A percentile compares a stretch with the other conserved stretches of the same genome.
Conservation (phyloP, 2,888 invertebrate species). For the Leptura quadrifasciata region DNA sequence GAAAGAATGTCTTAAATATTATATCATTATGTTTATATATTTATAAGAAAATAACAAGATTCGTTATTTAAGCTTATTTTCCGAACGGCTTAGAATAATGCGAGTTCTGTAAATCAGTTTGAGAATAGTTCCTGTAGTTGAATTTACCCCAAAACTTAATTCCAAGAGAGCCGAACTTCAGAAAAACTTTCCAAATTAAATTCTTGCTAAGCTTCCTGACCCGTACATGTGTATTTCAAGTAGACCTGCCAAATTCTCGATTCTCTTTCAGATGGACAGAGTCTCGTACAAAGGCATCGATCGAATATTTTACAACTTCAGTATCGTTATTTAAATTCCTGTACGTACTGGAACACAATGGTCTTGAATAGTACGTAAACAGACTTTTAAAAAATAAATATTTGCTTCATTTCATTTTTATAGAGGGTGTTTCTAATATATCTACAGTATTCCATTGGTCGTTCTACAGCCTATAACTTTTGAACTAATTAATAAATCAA, state of each 20-base stretch:
- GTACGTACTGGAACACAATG: not conserved
- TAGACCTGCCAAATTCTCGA: conserved; percentile 19
- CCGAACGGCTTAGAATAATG: conserved; percentile 4
- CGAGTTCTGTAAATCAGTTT: conserved; percentile 66
- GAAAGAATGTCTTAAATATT: no score
- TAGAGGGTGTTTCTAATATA: no score
- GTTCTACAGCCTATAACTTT: no score
- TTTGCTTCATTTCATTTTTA: not conserved
- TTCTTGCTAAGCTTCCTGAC: conserved; percentile 56
- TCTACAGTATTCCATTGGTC: no score
- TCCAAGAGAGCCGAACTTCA: conserved; percentile 63
- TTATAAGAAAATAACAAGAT: no score
- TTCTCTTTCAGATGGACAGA: conserved; percentile 9
- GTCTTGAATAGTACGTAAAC: not conserved
- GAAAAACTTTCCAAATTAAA: conserved; percentile 71
- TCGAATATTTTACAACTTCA: not conserved
- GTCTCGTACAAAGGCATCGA: not conserved
- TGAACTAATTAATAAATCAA: no score
- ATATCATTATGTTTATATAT: no score
- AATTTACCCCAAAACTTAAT: conserved; percentile 67
- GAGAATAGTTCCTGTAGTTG: conserved; percentile 68
- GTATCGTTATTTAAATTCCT: not conserved
- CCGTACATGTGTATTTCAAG: conserved; percentile 27
- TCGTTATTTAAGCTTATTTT: not conserved
- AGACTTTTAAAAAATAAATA: not conserved